Evolutionary conservation across 2,797 vertebrate genomes (phyloP).

Genomic region (Dendrocincla tyrannina): DNA sequence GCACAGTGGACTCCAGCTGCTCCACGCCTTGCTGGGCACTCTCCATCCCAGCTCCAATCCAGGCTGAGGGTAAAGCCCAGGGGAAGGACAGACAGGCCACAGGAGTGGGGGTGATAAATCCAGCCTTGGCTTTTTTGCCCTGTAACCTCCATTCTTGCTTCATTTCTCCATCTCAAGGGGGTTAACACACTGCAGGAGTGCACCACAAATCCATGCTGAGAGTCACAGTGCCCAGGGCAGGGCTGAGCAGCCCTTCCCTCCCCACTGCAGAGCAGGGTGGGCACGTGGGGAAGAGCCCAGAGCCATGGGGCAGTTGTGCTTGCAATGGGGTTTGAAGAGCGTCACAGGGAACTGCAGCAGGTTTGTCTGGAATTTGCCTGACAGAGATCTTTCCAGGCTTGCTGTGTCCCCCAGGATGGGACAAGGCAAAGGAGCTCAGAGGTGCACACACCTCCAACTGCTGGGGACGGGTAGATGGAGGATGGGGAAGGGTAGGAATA

Average conservation of each 20-base stretch:
- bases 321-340: background rate
- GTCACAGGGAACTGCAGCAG: background rate
- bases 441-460: background rate
- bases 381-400: background rate
- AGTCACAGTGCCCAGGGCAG: background rate
- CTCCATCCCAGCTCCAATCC: background rate
- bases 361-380: background rate
- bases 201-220: background rate
- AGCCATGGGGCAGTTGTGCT: background rate
- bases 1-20: background rate
- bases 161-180: background rate
- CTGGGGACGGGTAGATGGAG: background rate
- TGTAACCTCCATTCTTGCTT: background rate
- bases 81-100: background rate
- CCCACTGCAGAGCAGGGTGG: background rate
- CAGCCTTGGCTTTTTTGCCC: background rate
- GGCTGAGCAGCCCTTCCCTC: background rate
- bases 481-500: background rate
- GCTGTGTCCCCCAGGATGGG: background rate
- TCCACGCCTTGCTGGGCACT: background rate
- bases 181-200: background rate
- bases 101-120: background rate
- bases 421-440: background rate
- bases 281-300: background rate
- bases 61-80: background rate